Base-by-base conservation (phyloP, 2,797 vertebrate genomes). In the Hydrocynus forskahlii region DNA sequence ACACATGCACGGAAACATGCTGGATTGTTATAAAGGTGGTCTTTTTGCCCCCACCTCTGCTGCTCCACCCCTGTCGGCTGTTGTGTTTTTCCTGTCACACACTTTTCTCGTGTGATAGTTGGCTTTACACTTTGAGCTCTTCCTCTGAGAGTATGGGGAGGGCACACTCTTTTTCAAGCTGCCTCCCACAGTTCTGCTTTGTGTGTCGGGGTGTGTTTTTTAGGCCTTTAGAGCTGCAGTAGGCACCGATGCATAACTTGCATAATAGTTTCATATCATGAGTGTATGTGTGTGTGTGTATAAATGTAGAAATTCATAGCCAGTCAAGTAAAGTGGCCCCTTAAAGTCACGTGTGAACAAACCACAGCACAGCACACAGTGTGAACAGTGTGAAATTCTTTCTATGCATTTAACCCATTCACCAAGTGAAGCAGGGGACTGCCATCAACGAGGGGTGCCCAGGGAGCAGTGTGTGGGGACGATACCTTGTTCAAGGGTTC, bases 101-200 rank as follows among this genome's bases (percentile, higher is more conserved):
- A 67, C 79, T 79, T 78, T 82, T 88, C 73, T 75, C 72, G 19
- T 74, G 70, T 68, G 68, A 87, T 63, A 67, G 83, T 84, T 88
- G 77, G 85, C 78, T 81, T 86, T 50, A 76, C 81, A 19, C 40
- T 14, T 60, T 3, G 23, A 13, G 62, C 62, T 85, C 78, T 88
- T 89, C 85, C 86, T 86, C 83, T 88, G 68, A 68, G 80, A 83
- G 62, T 4, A 75, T 81, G 83, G 68, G 69, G 70, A 76, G 23
- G 13, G 21, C 19, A 17, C n/a, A 19, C 45, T 81, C 82, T 90
- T 83, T 86, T 67, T 85, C 80, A 69, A 75, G 80, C 75, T 82
- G 75, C 81, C 81, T 82, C 80, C 63, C 76, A 84, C 64, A 81
- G 84, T 87, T 50, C 75, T 85, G 83, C 78, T 79, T 74, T 62